Evolutionary conservation across 2,888 invertebrate genomes (phyloP).

Genomic region (Hypolimnas misippus): DNA sequence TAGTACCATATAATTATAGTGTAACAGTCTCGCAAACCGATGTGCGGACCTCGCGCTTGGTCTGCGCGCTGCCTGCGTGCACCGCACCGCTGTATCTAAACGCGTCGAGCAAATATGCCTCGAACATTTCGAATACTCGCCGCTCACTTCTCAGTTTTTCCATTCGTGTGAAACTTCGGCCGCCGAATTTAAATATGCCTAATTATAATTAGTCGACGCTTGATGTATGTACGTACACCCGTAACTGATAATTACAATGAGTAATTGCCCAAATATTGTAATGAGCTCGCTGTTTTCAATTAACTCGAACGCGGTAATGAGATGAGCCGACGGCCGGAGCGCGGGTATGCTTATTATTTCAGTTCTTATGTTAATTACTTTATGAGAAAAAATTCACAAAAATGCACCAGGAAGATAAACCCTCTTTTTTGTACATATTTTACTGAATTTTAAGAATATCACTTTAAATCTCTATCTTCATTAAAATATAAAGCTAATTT

Average conservation of each 20-base stretch:
- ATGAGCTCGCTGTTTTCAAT: slow-evolving; percentile 57
- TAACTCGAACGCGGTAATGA: slow-evolving; percentile 57
- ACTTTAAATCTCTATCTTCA: neutral
- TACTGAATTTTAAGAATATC: neutral
- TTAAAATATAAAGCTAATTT: slow-evolving; percentile 4
- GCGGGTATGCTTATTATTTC: slow-evolving; percentile 21
- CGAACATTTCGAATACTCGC: neutral
- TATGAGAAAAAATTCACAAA: neutral
- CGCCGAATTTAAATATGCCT: slow-evolving; percentile 23
- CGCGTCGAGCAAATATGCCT: neutral
- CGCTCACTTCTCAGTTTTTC: neutral
- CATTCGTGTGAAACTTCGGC: slow-evolving; percentile 17
- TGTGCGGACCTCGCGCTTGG: neutral
- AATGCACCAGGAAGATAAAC: neutral
- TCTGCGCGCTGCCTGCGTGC: no score
- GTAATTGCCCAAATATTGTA: slow-evolving; percentile 63
- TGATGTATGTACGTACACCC: slow-evolving; percentile 6
- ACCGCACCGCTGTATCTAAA: no score
- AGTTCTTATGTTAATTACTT: slow-evolving; percentile 18
- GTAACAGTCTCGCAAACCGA: neutral
- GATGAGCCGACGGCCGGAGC: slow-evolving; percentile 43
- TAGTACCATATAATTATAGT: neutral
- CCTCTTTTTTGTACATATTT: neutral
- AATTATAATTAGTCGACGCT: slow-evolving; percentile 28
- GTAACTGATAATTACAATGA: slow-evolving; percentile 54